Conservation (phyloP, 1,140 invertebrate genomes). For the Bemisia tabaci region DNA sequence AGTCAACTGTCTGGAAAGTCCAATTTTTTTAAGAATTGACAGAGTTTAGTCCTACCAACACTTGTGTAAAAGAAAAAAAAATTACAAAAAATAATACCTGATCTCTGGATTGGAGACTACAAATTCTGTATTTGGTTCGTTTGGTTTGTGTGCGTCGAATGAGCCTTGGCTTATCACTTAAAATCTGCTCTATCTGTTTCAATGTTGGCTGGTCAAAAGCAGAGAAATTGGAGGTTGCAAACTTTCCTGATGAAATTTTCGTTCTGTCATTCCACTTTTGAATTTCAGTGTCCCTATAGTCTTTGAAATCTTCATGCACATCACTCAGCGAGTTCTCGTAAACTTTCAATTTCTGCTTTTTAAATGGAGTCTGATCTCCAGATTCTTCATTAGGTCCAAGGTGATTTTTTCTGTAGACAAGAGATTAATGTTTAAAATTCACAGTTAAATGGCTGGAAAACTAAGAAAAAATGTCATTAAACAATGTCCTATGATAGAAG, state of each 20-base stretch:
- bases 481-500: too few species aligned
- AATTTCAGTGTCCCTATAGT: slow-evolving; percentile 62
- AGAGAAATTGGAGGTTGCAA: slow-evolving; percentile 42
- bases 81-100: too few species aligned
- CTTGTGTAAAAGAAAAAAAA: too few species aligned
- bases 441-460: slow-evolving; percentile 17
- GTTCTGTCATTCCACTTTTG: slow-evolving; percentile 92
- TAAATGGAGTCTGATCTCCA: slow-evolving; percentile 25
- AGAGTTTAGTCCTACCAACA: too few species aligned
- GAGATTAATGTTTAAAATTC: neutral
- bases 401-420: slow-evolving; percentile 20
- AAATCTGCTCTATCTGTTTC: slow-evolving; percentile 73
- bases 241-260: slow-evolving; percentile 44
- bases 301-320: slow-evolving; percentile 45
- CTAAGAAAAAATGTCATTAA: too few species aligned
- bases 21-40: too few species aligned
- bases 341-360: slow-evolving; percentile 45
- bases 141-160: slow-evolving; percentile 67
- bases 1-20: too few species aligned
- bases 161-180: slow-evolving; percentile 61
- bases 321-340: slow-evolving; percentile 46
- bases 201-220: slow-evolving; percentile 59
- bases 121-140: slow-evolving; percentile 54
- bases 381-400: slow-evolving; percentile 16
- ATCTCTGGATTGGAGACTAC: slow-evolving; percentile 23